Evolutionary conservation across 1,140 invertebrate species (phyloP).

Genomic region (Drosophila willistoni): DNA sequence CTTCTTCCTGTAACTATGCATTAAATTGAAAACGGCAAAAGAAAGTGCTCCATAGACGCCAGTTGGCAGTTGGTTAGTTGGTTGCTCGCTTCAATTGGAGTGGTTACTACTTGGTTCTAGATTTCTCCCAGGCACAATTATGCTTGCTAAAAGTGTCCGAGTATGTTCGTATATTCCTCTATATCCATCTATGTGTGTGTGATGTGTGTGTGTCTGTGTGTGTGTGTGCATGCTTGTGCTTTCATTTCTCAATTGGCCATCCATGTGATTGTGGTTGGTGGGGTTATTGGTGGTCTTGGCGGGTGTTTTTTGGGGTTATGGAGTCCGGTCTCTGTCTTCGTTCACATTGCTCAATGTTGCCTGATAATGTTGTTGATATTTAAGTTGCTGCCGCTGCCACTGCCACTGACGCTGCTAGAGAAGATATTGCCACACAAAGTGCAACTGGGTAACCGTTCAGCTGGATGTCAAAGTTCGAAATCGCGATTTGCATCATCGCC

Average conservation of each 20-base stretch:
- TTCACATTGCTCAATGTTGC: slow-evolving; percentile 55
- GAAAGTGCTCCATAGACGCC: slow-evolving; percentile 64
- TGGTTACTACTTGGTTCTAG: slow-evolving; percentile 56
- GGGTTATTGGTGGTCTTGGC: not conserved
- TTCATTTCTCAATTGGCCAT: slow-evolving; percentile 66
- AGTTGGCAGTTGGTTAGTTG: slow-evolving; percentile 29
- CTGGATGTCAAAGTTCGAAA: slow-evolving; percentile 62
- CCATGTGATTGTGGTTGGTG: slow-evolving; percentile 5
- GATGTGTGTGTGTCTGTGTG: not conserved
- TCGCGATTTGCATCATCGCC: slow-evolving; percentile 25
- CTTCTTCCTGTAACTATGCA: slow-evolving; percentile 69
- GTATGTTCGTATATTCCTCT: not conserved
- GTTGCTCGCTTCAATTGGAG: slow-evolving; percentile 31
- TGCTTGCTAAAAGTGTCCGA: slow-evolving; percentile 20
- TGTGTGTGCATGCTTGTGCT: slow-evolving; percentile 28
- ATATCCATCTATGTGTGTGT: not conserved
- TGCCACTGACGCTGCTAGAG: not conserved
- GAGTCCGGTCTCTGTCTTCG: slow-evolving; percentile 15
- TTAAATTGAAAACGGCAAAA: slow-evolving; percentile 73
- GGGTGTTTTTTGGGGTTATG: not conserved
- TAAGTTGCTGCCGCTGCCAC: slow-evolving; percentile 37
- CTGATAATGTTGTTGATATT: slow-evolving; percentile 66
- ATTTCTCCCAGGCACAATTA: slow-evolving; percentile 75
- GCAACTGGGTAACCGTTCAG: slow-evolving; percentile 20
- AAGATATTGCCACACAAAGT: slow-evolving; percentile 7